phyloP scores from a whole-genome alignment of 1,140 invertebrate species.

The Phthorimaea operculella region DNA sequence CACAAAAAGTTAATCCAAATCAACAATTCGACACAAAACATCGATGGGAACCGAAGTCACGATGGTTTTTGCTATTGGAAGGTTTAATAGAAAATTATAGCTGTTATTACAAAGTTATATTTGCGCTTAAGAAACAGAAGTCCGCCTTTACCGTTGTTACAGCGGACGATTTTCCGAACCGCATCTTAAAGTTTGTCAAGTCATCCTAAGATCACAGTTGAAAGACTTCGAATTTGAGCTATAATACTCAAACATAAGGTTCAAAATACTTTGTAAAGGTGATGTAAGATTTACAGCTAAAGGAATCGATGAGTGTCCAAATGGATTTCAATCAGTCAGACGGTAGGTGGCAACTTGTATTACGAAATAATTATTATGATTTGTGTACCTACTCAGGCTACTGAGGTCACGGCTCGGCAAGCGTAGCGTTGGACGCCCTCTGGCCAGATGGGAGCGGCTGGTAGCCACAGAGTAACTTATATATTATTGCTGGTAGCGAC shows the following conservation, averaged over 20 bases:
- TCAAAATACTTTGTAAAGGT: not conserved
- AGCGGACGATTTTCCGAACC: not conserved
- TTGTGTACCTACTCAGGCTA: too few relatives aligned
- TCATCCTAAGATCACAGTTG: not conserved
- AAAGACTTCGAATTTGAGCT: not conserved
- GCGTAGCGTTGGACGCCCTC: too few relatives aligned
- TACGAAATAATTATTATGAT: conserved; percentile 20
- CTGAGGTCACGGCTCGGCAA: too few relatives aligned
- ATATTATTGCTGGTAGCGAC: too few relatives aligned
- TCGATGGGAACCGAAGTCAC: conserved; percentile 43
- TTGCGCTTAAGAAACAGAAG: not conserved
- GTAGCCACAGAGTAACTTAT: too few relatives aligned
- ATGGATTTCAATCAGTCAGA: conserved; percentile 50
- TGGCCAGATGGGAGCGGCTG: too few relatives aligned
- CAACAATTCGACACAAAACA: conserved; percentile 19
- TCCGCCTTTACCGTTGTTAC: not conserved
- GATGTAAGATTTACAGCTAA: not conserved
- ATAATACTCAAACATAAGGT: not conserved
- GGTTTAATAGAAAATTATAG: conserved; percentile 22
- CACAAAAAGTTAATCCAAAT: conserved; percentile 33
- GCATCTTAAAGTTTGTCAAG: not conserved
- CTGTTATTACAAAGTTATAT: not conserved
- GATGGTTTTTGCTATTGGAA: conserved; percentile 26
- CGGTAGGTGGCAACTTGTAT: conserved; percentile 50
- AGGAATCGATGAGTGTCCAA: conserved; percentile 41